Percentiles rank a stretch among this genome's conserved stretches.
Evolutionary conservation across 2,113 vertebrate species (phyloP).

Genomic region (Rhadina sibilatrix): DNA sequence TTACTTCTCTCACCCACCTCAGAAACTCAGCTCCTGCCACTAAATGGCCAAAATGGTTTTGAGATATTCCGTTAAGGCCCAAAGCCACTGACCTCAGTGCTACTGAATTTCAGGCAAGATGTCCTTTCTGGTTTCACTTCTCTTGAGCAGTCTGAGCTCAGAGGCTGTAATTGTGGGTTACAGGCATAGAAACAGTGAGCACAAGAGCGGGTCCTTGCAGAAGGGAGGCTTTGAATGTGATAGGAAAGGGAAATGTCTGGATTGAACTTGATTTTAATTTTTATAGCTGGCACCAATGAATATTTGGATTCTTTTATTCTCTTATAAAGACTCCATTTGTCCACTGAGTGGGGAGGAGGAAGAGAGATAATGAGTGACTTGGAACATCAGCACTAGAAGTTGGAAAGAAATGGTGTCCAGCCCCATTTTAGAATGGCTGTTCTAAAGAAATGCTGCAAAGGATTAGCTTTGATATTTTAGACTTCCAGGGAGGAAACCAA

Average conservation of each 20-base stretch:
- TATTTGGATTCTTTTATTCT: background rate
- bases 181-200: background rate
- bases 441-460: slow-evolving; percentile 34
- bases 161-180: slow-evolving; percentile 38
- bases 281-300: background rate
- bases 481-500: slow-evolving; percentile 25
- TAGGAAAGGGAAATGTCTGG: background rate
- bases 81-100: slow-evolving; percentile 13
- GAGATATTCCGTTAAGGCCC: background rate
- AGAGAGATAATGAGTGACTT: background rate
- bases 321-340: slow-evolving; percentile 9
- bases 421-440: slow-evolving; percentile 24
- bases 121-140: slow-evolving; percentile 28
- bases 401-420: slow-evolving; percentile 27
- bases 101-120: slow-evolving; percentile 25
- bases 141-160: background rate
- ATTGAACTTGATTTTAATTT: background rate
- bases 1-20: background rate
- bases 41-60: slow-evolving; percentile 20
- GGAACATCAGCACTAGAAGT: slow-evolving; percentile 6
- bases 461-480: slow-evolving; percentile 50
- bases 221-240: background rate
- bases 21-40: slow-evolving; percentile 1
- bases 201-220: background rate
- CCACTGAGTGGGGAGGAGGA: background rate